Evolutionary conservation across 2,888 invertebrate species (phyloP).

Genomic region (Aphrophora alni): DNA sequence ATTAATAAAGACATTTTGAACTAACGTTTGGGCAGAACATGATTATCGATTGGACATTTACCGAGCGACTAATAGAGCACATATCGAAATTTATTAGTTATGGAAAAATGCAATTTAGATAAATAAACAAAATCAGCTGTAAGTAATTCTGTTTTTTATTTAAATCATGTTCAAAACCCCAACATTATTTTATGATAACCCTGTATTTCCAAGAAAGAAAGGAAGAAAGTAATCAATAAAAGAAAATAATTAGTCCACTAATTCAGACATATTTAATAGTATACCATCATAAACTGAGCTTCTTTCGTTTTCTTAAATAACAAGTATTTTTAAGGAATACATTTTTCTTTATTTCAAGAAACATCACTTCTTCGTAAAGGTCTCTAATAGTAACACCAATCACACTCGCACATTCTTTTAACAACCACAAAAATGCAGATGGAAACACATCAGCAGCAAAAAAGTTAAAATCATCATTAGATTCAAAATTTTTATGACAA

Average conservation of each 20-base stretch:
- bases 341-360: conserved; percentile 38
- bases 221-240: too few species aligned
- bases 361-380: conserved; percentile 56
- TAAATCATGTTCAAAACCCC: too few species aligned
- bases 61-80: too few species aligned
- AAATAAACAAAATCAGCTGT: too few species aligned
- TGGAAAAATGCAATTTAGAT: too few species aligned
- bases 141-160: too few species aligned
- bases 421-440: conserved; percentile 56
- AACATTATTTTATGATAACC: too few species aligned
- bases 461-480: conserved; percentile 27
- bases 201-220: too few species aligned
- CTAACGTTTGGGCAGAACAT: too few species aligned
- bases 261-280: not conserved
- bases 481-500: conserved; percentile 23
- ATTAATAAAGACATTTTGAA: too few species aligned
- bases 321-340: not conserved
- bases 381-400: conserved; percentile 55
- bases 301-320: not conserved
- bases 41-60: too few species aligned
- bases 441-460: conserved; percentile 51
- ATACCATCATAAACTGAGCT: not conserved
- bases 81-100: too few species aligned
- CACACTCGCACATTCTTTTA: conserved; percentile 56
- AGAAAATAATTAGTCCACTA: not conserved